These are phyloP conservation scores for Paratrypauchen microcephalus DNA, from an alignment of 2,797 vertebrate species.

Conservation along the genomic window DNA sequence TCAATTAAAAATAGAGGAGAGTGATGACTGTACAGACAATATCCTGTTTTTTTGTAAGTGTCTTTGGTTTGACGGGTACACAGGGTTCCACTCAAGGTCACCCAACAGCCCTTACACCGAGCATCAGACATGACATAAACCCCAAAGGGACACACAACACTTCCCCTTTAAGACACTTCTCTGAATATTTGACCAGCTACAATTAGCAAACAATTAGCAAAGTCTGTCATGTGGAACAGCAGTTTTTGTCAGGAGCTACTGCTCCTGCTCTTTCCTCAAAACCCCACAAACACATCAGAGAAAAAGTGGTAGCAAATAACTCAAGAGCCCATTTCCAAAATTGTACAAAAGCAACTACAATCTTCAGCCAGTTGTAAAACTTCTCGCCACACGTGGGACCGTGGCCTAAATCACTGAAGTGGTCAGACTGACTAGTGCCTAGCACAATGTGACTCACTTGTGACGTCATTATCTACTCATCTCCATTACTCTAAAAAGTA, in stretches of 20 bases:
- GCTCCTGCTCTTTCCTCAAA: slow-evolving; percentile 65
- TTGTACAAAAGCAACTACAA: slow-evolving; percentile 39
- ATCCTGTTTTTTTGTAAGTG: slow-evolving; percentile 7
- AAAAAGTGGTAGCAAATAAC: slow-evolving; percentile 21
- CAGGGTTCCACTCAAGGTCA: slow-evolving; percentile 59
- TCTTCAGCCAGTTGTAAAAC: slow-evolving; percentile 36
- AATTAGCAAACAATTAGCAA: slow-evolving; percentile 69
- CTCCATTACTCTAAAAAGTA: slow-evolving; percentile 8
- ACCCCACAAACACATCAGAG: slow-evolving; percentile 47
- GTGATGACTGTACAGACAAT: neutral
- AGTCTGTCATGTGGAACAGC: slow-evolving; percentile 72
- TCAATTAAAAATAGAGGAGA: neutral
- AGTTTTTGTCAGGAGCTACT: slow-evolving; percentile 53
- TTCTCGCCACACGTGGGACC: slow-evolving; percentile 29
- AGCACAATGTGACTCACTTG: slow-evolving; percentile 29
- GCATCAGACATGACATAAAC: slow-evolving; percentile 36
- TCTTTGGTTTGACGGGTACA: slow-evolving; percentile 27
- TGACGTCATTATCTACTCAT: slow-evolving; percentile 4
- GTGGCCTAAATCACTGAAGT: neutral
- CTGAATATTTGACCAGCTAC: slow-evolving; percentile 33
- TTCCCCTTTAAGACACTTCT: slow-evolving; percentile 45
- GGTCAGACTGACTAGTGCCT: slow-evolving; percentile 2
- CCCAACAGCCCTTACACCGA: slow-evolving; percentile 15
- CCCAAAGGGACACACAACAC: slow-evolving; percentile 34
- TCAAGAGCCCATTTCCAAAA: slow-evolving; percentile 30